Conservation (phyloP, 2,888 invertebrate genomes). For the Nephrotoma guestfalica region DNA sequence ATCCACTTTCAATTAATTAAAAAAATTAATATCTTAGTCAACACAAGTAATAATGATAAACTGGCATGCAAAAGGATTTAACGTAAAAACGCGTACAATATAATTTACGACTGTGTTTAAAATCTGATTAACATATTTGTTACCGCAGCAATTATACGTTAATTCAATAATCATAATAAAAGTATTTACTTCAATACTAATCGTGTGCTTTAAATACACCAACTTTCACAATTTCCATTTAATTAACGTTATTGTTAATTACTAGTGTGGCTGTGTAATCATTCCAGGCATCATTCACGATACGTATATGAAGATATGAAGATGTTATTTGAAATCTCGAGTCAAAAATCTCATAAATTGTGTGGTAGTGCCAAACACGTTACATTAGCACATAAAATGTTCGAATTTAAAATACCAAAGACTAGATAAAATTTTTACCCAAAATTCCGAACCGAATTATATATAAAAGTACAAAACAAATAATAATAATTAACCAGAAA, state of each 20-base stretch:
- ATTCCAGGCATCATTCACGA: background rate
- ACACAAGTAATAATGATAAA: no score
- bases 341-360: background rate
- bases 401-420: background rate
- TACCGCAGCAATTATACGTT: background rate
- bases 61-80: background rate
- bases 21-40: no score
- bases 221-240: background rate
- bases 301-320: background rate
- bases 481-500: background rate
- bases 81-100: background rate
- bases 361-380: background rate
- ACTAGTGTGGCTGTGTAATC: background rate
- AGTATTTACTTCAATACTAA: background rate
- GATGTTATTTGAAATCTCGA: background rate
- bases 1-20: no score
- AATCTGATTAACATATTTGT: background rate
- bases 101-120: background rate
- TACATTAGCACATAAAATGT: background rate
- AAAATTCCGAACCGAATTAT: background rate
- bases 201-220: background rate
- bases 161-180: background rate
- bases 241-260: background rate
- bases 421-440: background rate
- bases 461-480: background rate